Evolutionary conservation across 2,888 invertebrate genomes (phyloP), one percentile per base, ranked within the genome.

Genomic region (Imbricaverruca yamaguchii): DNA sequence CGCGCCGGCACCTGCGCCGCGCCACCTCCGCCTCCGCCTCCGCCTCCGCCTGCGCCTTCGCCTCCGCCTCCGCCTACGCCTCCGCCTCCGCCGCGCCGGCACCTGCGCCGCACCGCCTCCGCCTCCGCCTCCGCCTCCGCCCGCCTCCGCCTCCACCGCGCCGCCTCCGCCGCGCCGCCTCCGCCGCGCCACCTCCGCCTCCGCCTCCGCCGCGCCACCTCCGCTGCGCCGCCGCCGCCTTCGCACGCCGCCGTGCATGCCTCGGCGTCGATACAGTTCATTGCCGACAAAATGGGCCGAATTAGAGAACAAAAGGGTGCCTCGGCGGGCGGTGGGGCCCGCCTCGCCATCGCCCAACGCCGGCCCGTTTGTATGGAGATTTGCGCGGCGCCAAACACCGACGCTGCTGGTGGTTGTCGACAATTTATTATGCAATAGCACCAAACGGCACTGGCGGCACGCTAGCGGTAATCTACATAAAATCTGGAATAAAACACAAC

Each of bases 351-450:
- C 74, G 74, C 53, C 74, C 53, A 2, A 15, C 74, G n/a, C 74
- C 18, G 74, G 18, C 74, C 74, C 53, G 74, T 74, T 74, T 74
- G 74, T 74, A 74, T 74, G 74, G 74, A 74, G 74, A 74, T 74
- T 74, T 21, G 6, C 53, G 6, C 74, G 12, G 18, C n/a, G 21
- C 18, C 74, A 74, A 74, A 74, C 18, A 74, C 53, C 59, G 39
- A 21, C 74, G 53, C 74, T 53, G 3, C 53, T 53, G 13, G 25
- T 53, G 74, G 53, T 53, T 74, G 74, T 74, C 74, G 74, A 74
- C 74, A 74, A 74, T 74, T 74, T 74, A 74, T 74, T 74, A 74
- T 74, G 74, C 74, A 53, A 74, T 74, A 9, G 74, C 74, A 13
- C 53, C 53, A 15, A 15, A 74, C 12, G 53, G 25, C 74, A 25